Conservation (phyloP, 2,113 vertebrate genomes). For the Anarhynchus alexandrinus region DNA sequence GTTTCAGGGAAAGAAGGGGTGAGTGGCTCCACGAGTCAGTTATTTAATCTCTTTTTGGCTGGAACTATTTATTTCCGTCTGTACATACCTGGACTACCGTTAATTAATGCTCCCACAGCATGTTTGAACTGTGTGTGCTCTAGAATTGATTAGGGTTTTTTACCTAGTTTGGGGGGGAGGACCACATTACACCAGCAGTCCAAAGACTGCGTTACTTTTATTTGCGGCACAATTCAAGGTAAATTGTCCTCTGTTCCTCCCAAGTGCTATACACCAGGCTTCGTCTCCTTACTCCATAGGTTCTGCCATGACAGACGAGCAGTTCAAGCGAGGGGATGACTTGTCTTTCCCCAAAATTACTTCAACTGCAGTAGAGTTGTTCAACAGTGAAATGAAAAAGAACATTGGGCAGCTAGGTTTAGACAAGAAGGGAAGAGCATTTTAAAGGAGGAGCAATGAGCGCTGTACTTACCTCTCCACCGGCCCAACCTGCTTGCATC, state of each 20-base stretch:
- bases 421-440: background rate
- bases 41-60: background rate
- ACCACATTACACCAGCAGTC: background rate
- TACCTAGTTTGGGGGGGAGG: background rate
- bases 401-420: background rate
- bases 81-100: background rate
- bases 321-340: background rate
- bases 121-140: background rate
- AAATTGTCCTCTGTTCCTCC: background rate
- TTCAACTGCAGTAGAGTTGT: background rate
- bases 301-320: background rate
- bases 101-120: background rate
- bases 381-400: background rate
- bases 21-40: background rate
- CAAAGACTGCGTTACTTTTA: background rate
- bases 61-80: background rate
- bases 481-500: background rate
- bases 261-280: background rate
- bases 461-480: accelerated
- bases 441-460: background rate
- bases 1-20: background rate
- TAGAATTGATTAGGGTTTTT: background rate
- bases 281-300: background rate
- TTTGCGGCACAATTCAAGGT: background rate
- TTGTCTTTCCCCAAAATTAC: background rate